A percentile compares a stretch with the other conserved stretches of the same genome.
These are phyloP conservation scores for Ctena decussata DNA, from an alignment of 2,888 invertebrate genomes.

Conservation along the genomic window DNA sequence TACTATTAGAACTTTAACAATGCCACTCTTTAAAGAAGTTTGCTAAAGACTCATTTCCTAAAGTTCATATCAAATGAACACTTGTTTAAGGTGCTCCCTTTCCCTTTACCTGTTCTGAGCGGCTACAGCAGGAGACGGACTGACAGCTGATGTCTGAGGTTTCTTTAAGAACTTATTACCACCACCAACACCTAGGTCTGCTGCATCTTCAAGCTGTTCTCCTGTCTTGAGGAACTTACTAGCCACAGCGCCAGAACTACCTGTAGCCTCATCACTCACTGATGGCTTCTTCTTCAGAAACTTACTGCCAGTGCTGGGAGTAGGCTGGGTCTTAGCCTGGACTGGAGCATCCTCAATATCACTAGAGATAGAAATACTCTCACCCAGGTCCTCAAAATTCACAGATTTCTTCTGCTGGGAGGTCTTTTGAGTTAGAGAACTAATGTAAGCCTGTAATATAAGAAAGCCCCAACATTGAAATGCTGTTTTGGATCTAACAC, in stretches of 20 bases:
- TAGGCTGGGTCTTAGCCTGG: slow-evolving; percentile 50
- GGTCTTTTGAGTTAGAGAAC: slow-evolving; percentile 77
- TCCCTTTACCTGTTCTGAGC: slow-evolving; percentile 37
- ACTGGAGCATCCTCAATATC: slow-evolving; percentile 66
- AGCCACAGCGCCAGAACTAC: slow-evolving; percentile 2
- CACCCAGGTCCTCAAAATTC: slow-evolving; percentile 80
- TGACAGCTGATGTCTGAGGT: slow-evolving; percentile 61
- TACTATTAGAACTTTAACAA: too few relatives aligned
- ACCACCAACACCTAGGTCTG: not conserved
- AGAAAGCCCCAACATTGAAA: too few relatives aligned
- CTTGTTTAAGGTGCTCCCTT: too few relatives aligned
- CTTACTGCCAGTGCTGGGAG: slow-evolving; percentile 70
- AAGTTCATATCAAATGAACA: too few relatives aligned
- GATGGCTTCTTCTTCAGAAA: slow-evolving; percentile 77
- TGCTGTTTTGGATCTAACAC: too few relatives aligned
- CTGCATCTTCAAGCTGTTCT: slow-evolving; percentile 28
- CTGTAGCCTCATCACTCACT: slow-evolving; percentile 33
- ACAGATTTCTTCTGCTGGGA: slow-evolving; percentile 73
- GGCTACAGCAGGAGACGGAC: slow-evolving; percentile 60
- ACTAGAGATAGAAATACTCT: slow-evolving; percentile 81
- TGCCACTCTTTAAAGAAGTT: too few relatives aligned
- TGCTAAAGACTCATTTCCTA: too few relatives aligned
- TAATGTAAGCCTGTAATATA: slow-evolving; percentile 80
- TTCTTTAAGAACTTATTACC: slow-evolving; percentile 55
- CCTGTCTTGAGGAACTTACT: slow-evolving; percentile 66